Evolutionary conservation across 2,797 vertebrate species (phyloP).

Genomic region (Sarcoramphus papa): DNA sequence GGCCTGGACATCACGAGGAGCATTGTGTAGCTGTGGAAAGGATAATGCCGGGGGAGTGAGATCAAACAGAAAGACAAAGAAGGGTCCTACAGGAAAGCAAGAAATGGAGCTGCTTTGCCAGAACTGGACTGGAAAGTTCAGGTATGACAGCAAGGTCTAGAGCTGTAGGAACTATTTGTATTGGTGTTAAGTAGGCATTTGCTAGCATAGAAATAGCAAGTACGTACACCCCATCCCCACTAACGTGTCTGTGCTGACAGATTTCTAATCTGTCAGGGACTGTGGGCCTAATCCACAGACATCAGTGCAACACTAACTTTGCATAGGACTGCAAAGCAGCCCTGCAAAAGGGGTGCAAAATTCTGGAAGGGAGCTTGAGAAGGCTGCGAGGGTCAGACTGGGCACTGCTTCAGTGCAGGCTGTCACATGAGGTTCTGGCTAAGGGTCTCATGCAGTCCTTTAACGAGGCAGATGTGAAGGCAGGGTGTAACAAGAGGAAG

Average conservation of each 20-base stretch:
- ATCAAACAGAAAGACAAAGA: not conserved
- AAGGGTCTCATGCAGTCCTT: not conserved
- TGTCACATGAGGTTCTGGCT: not conserved
- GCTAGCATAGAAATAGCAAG: not conserved
- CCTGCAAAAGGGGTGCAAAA: not conserved
- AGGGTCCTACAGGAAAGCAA: not conserved
- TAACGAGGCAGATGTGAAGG: not conserved
- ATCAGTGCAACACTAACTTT: not conserved
- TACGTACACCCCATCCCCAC: no score
- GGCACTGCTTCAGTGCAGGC: not conserved
- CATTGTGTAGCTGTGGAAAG: not conserved
- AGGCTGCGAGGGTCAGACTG: fast-evolving
- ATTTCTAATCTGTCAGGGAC: not conserved
- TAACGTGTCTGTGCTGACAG: not conserved
- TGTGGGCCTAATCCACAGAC: not conserved
- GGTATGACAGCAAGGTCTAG: not conserved
- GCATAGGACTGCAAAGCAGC: not conserved
- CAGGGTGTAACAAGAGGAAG: not conserved
- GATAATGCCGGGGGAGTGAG: not conserved
- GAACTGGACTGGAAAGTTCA: not conserved
- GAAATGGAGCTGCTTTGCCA: not conserved
- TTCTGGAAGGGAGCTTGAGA: not conserved
- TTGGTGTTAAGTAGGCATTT: not conserved
- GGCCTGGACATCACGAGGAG: not conserved
- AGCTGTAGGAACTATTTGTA: not conserved